Base-by-base conservation (phyloP, 2,888 invertebrate genomes). In the Alsophila aescularia region DNA sequence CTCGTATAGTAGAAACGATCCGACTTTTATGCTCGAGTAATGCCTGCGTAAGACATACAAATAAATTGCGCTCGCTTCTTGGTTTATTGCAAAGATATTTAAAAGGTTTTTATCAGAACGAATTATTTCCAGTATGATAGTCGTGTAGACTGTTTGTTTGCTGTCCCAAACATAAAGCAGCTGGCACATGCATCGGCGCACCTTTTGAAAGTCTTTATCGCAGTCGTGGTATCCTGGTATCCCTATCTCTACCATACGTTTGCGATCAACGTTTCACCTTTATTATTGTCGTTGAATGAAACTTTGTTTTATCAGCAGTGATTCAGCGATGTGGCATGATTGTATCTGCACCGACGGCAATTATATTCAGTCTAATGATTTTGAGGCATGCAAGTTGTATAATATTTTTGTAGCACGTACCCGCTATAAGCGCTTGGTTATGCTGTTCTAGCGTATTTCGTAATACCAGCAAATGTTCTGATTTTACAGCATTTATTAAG, bases 161-260 rank as follows among this genome's bases (percentile, higher is more conserved):
- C 42, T 31, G 52, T 52, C 40, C 42, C 39, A 43, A 52, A 52
- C 45, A 50, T 57, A 57, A 58, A 56, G 42, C 54, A 57, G 58
- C 51, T 44, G 37, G 55, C 42, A 48, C 52, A 59, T 61, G 59
- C 53, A 58, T 36, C 52, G 57, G 36, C 58, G 60, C 52, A 51
- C 62, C 58, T 59, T 60, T 59, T 60, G 51, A 55, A 51, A 49
- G 43, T 39, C 35, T 52, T 82, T 83, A 85, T 72, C 69, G 66
- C 72, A 75, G 73, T 74, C 75, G 69, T 75, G 70, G 62, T 51
- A 56, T n/a, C 24, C 7, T 24, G 24, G 24, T 24, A 24, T 62
- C 61, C 75, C 82, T 83, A 87, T 84, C 82, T 81, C 76, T 75
- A 77, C 79, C 77, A 80, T 70, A 72, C 69, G 68, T 67, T 72